phyloP scores from a whole-genome alignment of 2,113 vertebrate genomes.

The Cochlearius cochlearius region DNA sequence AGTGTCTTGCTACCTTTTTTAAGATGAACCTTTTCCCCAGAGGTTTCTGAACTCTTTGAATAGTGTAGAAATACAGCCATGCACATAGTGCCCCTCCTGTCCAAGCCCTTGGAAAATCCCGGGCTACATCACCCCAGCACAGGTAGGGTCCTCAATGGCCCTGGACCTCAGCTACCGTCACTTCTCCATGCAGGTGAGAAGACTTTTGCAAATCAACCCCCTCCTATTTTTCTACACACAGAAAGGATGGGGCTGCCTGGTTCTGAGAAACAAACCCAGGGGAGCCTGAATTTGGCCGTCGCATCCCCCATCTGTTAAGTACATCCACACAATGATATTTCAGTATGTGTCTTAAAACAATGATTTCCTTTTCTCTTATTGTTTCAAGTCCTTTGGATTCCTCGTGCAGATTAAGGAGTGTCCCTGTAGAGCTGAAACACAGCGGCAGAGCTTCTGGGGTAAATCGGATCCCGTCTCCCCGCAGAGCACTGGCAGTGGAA shows the following conservation, averaged over 20 bases:
- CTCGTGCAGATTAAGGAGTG: not conserved
- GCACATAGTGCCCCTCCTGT: not conserved
- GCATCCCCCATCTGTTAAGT: not conserved
- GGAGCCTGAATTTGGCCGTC: not conserved
- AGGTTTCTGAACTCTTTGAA: not conserved
- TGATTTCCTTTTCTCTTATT: constrained; percentile 43
- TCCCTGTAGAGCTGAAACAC: constrained; percentile 5
- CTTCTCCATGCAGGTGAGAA: rapidly evolving
- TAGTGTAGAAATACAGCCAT: not conserved
- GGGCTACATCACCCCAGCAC: not conserved
- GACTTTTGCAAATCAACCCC: not conserved
- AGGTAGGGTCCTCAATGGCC: not conserved
- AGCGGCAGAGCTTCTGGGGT: not conserved
- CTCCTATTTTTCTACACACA: not conserved
- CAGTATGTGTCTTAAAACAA: constrained; percentile 15
- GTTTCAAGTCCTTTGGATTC: constrained; percentile 19
- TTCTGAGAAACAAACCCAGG: not conserved
- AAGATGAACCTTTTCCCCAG: rapidly evolving
- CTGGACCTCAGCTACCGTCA: not conserved
- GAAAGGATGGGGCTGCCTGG: not conserved
- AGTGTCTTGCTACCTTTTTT: not conserved
- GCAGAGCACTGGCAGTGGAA: not conserved
- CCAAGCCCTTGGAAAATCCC: not conserved
- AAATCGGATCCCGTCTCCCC: not conserved
- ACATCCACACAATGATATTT: constrained; percentile 12